phyloP scores from a whole-genome alignment of 1,140 invertebrate genomes.

The Copidosoma floridanum region DNA sequence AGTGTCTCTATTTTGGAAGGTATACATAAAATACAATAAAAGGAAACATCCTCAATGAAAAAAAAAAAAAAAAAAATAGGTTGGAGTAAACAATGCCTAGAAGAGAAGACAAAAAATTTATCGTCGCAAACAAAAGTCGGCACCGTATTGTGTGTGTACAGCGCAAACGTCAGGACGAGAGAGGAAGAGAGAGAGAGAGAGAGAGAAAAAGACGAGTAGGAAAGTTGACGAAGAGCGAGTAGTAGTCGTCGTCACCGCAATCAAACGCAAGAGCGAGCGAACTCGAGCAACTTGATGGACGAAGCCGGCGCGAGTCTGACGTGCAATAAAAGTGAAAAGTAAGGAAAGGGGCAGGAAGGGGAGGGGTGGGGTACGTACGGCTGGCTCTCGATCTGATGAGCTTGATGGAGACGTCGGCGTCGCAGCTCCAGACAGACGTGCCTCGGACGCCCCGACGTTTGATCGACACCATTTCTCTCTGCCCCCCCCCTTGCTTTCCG shows the following conservation, averaged over 20 bases:
- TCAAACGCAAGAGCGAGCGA: slow-evolving; percentile 15
- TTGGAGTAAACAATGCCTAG: too few species aligned
- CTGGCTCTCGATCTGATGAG: slow-evolving; percentile 41
- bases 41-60: too few species aligned
- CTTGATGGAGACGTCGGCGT: slow-evolving; percentile 51
- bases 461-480: slow-evolving; percentile 42
- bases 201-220: too few species aligned
- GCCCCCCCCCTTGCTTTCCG: neutral
- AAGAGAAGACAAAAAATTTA: too few species aligned
- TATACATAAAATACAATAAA: too few species aligned
- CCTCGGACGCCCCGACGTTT: slow-evolving; percentile 45
- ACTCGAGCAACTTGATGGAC: slow-evolving; percentile 32
- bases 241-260: too few species aligned
- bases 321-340: slow-evolving; percentile 40
- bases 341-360: slow-evolving; percentile 22
- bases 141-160: neutral
- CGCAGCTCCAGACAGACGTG: slow-evolving; percentile 40
- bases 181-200: too few species aligned
- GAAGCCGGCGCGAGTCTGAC: slow-evolving; percentile 26
- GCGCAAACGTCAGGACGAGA: neutral
- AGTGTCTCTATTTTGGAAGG: too few species aligned
- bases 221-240: too few species aligned
- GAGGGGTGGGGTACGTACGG: too few species aligned
- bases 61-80: too few species aligned
- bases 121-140: too few species aligned